Evolutionary conservation across 2,888 invertebrate genomes (phyloP), one percentile per base, ranked within the genome.

Genomic region (Rhagophthalmus giganteus): DNA sequence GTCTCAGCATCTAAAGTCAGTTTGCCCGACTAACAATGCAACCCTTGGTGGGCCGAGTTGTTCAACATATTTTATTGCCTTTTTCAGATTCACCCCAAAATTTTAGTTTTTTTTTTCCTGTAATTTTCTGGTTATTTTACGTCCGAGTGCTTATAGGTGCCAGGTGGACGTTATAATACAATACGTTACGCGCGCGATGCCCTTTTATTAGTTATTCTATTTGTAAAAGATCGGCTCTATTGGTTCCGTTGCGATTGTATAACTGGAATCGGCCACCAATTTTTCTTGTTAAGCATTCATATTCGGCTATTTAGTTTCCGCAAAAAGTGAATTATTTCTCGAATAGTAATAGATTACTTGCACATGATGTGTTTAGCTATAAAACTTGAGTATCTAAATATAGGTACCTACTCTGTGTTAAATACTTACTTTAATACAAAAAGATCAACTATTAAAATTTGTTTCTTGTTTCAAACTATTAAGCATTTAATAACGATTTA

Each of bases 71-170:
- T 68, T 70, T 67, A 70, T 69, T 65, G 60, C 67, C 62, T 59
- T 67, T 64, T 68, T 66, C 58, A 51, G 61, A 63, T 66, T 65
- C 67, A 67, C 68, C 64, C 62, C 60, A 66, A 64, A 61, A 55
- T 59, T 54, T 53, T 41, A 44, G 42, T 54, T 53, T 58, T 58
- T 65, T 67, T 66, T 64, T 64, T n/a, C 61, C 66, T 46, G 60
- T 65, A 71, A 73, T 73, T 73, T 73, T 72, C 71, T 68, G 69
- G 65, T 66, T 65, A 72, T 73, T 73, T 72, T 62, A 72, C 72
- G 71, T 64, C 52, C 61, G 66, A 63, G 59, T 67, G 70, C 59
- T 44, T 62, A 41, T 25, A 10, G 37, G 40, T 55, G 59, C 72
- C 72, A 71, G 71, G 71, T 72, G 71, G 57, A 64, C 55, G 33